Evolutionary conservation across 2,888 invertebrate species (phyloP), one percentile per base, ranked within the genome.

Genomic region (Drosophila seclusa): DNA sequence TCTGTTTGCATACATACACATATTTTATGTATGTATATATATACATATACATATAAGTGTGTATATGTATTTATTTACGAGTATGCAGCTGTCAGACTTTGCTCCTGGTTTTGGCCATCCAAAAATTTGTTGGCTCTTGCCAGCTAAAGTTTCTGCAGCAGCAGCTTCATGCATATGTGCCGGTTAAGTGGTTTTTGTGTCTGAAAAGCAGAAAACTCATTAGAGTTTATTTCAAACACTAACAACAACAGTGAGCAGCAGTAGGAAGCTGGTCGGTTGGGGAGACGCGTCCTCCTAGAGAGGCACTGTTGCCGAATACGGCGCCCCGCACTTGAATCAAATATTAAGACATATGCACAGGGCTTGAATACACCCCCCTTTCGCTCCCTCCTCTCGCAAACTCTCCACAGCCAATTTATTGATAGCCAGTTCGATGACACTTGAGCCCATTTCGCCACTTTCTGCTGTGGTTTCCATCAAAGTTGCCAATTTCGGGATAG

Each of bases 101-200:
- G 67, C 70, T 45, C 55, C 65, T 64, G 68, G 48, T 73, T 65
- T 73, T 70, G 68, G 53, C 59, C 34, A 36, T 55, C 55, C 38
- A 55, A 63, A 53, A 67, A 49, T 63, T 63, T 54, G 71, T 69
- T 69, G 70, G 58, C 63, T 72, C 58, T 61, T 21, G 71, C 55
- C 73, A 53, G 70, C 83, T 66, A 80, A 80, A 68, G 75, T 79
- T 79, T 79, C 75, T 49, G 62, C 82, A 69, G 78, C 75, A 50
- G 38, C 54, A 42, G 62, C 50, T 78, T 73, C 76, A 83, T 88
- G 79, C 80, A 80, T 80, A 80, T 89, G 82, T 87, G 80, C 77
- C 83, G 90, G 90, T 82, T 90, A 86, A 83, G 90, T 90, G 90
- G 90, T 90, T 90, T 88, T 89, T 90, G 90, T 83, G 90, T 89